Base-by-base conservation (phyloP, 2,888 invertebrate genomes). In the Horisme vitalbata region DNA sequence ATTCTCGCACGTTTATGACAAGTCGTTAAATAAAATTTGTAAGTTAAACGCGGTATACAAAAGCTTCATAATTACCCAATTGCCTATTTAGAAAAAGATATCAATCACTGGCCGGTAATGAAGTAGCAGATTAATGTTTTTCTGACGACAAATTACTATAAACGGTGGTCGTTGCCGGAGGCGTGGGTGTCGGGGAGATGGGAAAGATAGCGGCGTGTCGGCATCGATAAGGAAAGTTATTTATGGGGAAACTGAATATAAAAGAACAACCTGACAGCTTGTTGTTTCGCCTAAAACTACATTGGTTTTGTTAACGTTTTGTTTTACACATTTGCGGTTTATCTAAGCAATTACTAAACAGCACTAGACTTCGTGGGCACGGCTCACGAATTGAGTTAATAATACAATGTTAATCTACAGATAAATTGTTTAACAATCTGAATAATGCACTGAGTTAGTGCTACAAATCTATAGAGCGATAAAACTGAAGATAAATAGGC, bases 131-230 rank as follows among this genome's bases (percentile, higher is more conserved):
- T 74, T 69, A 67, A 68, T 71, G 70, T 63, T 63, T 65, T 68
- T 57, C 59, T 55, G 59, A 64, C 65, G 71, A 73, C 74, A 78
- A 79, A 79, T 79, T 79, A 74, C 71, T 76, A 66, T 75, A 75
- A 76, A 74, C 68, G 71, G 66, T 70, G 62, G 67, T 68, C 71
- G 67, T 69, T 68, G 67, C 67, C 57, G 65, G 55, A 64, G 68
- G 76, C 74, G 79, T 79, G 76, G 75, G 75, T 68, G 72, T 65
- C 64, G 67, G 67, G 64, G 63, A 75, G 75, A 80, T 77, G 68
- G 71, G 63, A 61, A 68, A 73, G 76, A 74, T 76, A 76, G 68
- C 70, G 63, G 70, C 65, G 68, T 67, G 73, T 70, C 71, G 65
- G 67, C 70, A 59, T 75, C 75, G 75, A 77, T 76, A 76, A 75